These are phyloP conservation scores for Epizoanthus scotinus DNA, from an alignment of 92 coral and sea anemone genomes.

Conservation along the genomic window DNA sequence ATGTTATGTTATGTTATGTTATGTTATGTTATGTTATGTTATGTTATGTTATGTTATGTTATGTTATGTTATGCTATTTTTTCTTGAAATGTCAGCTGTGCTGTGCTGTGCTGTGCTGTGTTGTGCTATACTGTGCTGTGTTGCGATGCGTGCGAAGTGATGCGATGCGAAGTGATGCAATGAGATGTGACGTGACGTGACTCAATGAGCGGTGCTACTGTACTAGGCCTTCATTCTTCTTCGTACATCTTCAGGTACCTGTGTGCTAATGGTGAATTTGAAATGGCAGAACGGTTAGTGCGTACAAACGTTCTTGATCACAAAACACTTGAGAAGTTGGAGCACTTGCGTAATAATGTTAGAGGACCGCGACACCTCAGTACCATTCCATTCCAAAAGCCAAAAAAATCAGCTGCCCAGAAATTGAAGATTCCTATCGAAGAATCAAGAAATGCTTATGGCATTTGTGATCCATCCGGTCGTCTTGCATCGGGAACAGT, in stretches of 20 bases:
- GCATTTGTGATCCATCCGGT: constrained; percentile 85
- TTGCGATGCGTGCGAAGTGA: background rate
- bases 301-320: constrained; percentile 42
- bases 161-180: background rate
- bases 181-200: background rate
- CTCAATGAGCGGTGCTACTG: background rate
- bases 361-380: constrained; percentile 51
- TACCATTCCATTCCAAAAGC: constrained; percentile 54
- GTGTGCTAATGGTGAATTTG: constrained; percentile 63
- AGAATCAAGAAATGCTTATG: constrained; percentile 87
- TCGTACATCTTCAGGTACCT: constrained; percentile 28
- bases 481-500: constrained; percentile 60
- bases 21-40: too few relatives aligned
- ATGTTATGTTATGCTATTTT: too few relatives aligned
- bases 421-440: constrained; percentile 74
- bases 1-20: too few relatives aligned
- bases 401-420: constrained; percentile 69
- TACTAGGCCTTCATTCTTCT: background rate
- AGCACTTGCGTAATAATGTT: constrained; percentile 60
- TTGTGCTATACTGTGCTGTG: background rate
- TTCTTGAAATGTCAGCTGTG: background rate
- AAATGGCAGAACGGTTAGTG: constrained; percentile 69
- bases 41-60: too few relatives aligned
- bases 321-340: constrained; percentile 42
- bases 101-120: background rate